Evolutionary conservation across 1,140 invertebrate genomes (phyloP).

Genomic region (Drosophila varians): DNA sequence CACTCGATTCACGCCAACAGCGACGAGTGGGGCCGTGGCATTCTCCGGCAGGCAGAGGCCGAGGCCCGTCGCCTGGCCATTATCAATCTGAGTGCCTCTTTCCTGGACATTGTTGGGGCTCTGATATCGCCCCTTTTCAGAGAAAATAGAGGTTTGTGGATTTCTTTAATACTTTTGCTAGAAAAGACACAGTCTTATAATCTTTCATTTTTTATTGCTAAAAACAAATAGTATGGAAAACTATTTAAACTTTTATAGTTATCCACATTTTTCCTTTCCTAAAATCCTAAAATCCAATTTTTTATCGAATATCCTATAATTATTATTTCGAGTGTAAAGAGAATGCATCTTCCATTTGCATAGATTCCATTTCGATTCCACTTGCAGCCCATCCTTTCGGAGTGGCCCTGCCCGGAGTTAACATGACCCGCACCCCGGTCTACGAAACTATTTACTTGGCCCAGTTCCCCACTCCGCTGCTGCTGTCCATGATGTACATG

Average conservation of each 20-base stretch:
- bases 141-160: conserved; percentile 48
- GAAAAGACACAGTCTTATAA: too few species aligned
- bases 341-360: neutral
- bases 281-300: too few species aligned
- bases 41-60: conserved; percentile 33
- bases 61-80: conserved; percentile 55
- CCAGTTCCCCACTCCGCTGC: conserved; percentile 58
- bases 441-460: conserved; percentile 70
- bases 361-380: neutral
- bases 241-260: too few species aligned
- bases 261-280: too few species aligned
- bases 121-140: conserved; percentile 59
- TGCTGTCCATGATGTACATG: conserved; percentile 74
- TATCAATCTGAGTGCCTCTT: conserved; percentile 66
- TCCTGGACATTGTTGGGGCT: conserved; percentile 63
- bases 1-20: conserved; percentile 19
- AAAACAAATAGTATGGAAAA: too few species aligned
- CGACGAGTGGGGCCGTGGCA: conserved; percentile 18
- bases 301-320: too few species aligned
- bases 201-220: too few species aligned
- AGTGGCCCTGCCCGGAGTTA: conserved; percentile 58
- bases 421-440: conserved; percentile 61
- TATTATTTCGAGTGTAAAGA: neutral
- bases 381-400: conserved; percentile 72
- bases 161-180: too few species aligned